A percentile compares a stretch with the other conserved stretches of the same genome.
Conservation (phyloP, 2,888 invertebrate species). For the Coremacera marginata region DNA sequence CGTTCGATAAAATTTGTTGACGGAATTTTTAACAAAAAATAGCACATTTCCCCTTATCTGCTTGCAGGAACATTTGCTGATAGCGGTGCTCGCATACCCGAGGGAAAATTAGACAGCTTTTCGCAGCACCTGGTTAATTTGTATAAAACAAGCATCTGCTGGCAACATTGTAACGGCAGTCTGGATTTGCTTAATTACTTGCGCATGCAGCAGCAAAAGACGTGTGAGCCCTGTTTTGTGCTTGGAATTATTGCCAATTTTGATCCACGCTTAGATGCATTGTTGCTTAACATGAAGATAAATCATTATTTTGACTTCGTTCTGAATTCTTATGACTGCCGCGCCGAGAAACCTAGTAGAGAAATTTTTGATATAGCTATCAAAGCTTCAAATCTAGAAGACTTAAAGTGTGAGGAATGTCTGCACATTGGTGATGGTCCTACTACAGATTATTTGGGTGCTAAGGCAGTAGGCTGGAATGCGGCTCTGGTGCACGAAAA, state of each 20-base stretch:
- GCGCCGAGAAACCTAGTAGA: conserved; percentile 80
- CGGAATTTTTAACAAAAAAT: no score
- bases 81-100: conserved; percentile 63
- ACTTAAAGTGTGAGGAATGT: conserved; percentile 74
- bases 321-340: conserved; percentile 81
- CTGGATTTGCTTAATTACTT: conserved; percentile 76
- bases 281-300: conserved; percentile 78
- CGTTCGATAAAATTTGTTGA: no score
- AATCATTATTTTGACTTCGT: conserved; percentile 83
- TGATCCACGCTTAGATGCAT: conserved; percentile 81
- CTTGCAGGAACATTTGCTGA: conserved; percentile 62
- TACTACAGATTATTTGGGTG: conserved; percentile 82
- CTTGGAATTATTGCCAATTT: conserved; percentile 90
- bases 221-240: conserved; percentile 51
- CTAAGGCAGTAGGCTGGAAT: conserved; percentile 82
- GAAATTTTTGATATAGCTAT: conserved; percentile 79
- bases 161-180: conserved; percentile 79
- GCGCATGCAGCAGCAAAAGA: conserved; percentile 57
- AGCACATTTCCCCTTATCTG: neutral
- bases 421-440: conserved; percentile 87
- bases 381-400: conserved; percentile 67
- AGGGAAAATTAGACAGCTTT: conserved; percentile 70
- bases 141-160: conserved; percentile 80
- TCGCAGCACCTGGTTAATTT: conserved; percentile 76
- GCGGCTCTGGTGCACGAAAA: conserved; percentile 72